A percentile compares a stretch with the other conserved stretches of the same genome.
Evolutionary conservation across 1,140 invertebrate genomes (phyloP).

Genomic region (Philopotamus ludificatus): DNA sequence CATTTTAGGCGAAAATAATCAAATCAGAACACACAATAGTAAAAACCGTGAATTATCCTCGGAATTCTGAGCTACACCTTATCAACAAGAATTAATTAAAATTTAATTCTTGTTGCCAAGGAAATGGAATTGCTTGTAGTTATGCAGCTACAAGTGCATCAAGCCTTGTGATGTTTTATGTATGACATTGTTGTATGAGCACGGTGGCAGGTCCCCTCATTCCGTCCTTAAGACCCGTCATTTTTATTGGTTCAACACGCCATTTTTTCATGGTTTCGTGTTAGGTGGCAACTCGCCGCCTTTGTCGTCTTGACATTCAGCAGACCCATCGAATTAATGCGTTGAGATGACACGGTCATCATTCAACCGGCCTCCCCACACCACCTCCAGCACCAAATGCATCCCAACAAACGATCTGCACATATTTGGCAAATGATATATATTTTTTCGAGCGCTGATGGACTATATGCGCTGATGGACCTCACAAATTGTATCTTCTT

Average conservation of each 20-base stretch:
- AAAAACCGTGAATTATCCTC: no score
- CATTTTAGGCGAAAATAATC: no score
- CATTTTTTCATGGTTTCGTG: constrained; percentile 4
- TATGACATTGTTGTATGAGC: constrained; percentile 21
- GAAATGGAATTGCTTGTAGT: no score
- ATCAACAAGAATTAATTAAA: no score
- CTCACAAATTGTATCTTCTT: no score
- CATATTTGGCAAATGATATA: no score
- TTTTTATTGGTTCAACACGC: constrained; percentile 18
- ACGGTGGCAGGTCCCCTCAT: constrained; percentile 5
- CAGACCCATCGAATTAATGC: not conserved
- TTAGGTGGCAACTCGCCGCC: not conserved
- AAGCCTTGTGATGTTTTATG: constrained; percentile 23
- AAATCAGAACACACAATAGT: no score
- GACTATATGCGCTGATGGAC: no score
- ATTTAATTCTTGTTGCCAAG: no score
- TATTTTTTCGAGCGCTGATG: no score
- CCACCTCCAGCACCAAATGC: not conserved
- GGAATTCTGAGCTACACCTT: no score
- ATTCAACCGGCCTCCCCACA: not conserved
- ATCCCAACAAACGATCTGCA: no score
- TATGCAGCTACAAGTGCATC: not conserved
- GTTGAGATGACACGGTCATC: not conserved
- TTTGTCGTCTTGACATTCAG: not conserved
- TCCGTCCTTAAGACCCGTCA: constrained; percentile 13